These are phyloP conservation scores for Setophaga petechia DNA, from an alignment of 2,113 vertebrate species.

Conservation along the genomic window DNA sequence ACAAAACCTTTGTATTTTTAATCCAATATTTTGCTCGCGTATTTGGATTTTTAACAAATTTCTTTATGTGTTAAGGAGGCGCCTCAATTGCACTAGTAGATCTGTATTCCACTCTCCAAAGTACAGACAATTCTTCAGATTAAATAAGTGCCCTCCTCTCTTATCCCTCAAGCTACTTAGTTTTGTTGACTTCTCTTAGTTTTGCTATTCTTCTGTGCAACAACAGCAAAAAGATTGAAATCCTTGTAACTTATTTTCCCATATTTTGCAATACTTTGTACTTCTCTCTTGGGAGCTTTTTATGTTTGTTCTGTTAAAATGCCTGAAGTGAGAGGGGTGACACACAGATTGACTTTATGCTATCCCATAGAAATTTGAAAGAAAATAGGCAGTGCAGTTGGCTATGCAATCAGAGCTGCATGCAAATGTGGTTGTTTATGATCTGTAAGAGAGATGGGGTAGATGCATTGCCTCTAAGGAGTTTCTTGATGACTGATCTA, in stretches of 20 bases:
- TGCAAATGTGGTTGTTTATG: not conserved
- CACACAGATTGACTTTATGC: not conserved
- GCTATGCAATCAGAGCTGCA: not conserved
- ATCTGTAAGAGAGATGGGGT: not conserved
- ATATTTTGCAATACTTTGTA: not conserved
- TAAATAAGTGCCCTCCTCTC: not conserved
- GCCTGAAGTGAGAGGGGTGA: not conserved
- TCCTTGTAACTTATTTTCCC: not conserved
- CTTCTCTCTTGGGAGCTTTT: not conserved
- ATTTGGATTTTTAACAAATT: not conserved
- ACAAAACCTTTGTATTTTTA: not conserved
- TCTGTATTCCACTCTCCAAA: slow-evolving; percentile 12
- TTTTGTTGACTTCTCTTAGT: not conserved
- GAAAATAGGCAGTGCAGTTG: not conserved
- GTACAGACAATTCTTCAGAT: not conserved
- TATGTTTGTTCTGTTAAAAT: not conserved
- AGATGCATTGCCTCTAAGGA: not conserved
- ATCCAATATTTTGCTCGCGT: not conserved
- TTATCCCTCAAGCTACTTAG: not conserved
- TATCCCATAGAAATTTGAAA: not conserved
- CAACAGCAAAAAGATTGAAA: not conserved
- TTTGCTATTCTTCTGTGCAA: not conserved
- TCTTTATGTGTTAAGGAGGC: not conserved
- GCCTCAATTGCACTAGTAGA: not conserved
- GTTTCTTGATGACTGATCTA: not conserved